These are phyloP conservation scores for Tupiocoris notatus DNA, from an alignment of 2,888 invertebrate genomes.

Conservation along the genomic window DNA sequence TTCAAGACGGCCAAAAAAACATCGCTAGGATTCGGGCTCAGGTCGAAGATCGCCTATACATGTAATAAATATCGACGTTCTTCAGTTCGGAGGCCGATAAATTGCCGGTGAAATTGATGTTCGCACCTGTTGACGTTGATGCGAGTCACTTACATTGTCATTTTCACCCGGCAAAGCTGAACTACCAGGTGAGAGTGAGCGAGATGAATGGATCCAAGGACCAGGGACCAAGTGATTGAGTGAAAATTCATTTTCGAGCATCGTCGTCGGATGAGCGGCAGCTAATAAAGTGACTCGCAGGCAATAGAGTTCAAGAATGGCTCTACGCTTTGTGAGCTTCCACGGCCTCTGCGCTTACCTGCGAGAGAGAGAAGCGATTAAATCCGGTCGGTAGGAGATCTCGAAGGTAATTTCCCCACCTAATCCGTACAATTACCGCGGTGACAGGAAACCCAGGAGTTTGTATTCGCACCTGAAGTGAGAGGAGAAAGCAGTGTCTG, in stretches of 20 bases:
- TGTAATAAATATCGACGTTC: background rate
- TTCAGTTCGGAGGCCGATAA: background rate
- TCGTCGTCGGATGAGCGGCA: background rate
- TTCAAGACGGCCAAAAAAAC: no score
- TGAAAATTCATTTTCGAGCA: conserved; percentile 1
- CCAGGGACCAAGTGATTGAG: conserved; percentile 8
- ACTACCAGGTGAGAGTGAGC: background rate
- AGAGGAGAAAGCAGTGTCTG: background rate
- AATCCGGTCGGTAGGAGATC: conserved; percentile 16
- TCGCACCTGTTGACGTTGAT: background rate
- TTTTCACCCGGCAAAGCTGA: background rate
- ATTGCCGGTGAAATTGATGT: background rate
- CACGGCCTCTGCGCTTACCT: background rate
- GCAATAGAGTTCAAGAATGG: background rate
- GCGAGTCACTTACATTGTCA: background rate
- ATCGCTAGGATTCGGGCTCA: background rate
- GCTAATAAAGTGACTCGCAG: conserved; percentile 4
- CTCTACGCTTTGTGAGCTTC: background rate
- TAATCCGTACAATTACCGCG: conserved; percentile 27
- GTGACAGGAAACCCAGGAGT: conserved; percentile 7
- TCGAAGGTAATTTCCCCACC: conserved; percentile 27
- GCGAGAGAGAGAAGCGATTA: conserved; percentile 5
- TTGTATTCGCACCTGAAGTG: conserved; percentile 19
- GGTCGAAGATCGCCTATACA: no score
- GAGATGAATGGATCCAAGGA: background rate